Conservation (phyloP, 2,113 vertebrate species). For the Zosterops pallidus region DNA sequence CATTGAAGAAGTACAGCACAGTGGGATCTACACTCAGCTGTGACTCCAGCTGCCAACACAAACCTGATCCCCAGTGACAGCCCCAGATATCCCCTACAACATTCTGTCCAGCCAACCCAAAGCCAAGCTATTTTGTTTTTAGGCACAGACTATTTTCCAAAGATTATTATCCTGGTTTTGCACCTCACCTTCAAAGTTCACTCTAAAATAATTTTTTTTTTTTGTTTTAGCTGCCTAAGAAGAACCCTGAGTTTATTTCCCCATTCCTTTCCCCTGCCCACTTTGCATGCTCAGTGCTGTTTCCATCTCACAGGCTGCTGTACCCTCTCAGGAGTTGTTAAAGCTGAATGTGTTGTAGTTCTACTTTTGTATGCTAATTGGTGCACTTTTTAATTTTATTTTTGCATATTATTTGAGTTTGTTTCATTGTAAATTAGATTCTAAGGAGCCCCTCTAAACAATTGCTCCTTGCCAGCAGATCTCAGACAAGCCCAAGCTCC, state of each 20-base stretch:
- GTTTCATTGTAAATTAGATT: conserved; percentile 65
- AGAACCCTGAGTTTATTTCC: background rate
- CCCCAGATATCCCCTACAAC: background rate
- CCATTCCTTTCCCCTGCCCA: background rate
- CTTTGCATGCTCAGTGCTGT: background rate
- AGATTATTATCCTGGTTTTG: background rate
- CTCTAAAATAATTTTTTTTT: background rate
- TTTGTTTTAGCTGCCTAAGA: background rate
- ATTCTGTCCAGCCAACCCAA: background rate
- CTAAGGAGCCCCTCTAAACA: conserved; percentile 57
- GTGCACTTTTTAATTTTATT: conserved; percentile 67
- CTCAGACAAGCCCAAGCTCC: conserved; percentile 22
- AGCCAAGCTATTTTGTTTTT: background rate
- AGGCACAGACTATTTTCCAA: background rate
- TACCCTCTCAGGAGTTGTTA: conserved; percentile 57
- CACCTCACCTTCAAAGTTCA: background rate
- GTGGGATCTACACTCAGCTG: background rate
- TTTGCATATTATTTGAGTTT: conserved; percentile 70
- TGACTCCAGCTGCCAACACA: background rate
- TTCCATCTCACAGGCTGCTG: conserved; percentile 1
- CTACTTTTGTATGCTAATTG: conserved; percentile 72
- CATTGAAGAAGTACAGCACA: background rate
- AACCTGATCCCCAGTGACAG: background rate
- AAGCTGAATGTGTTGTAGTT: conserved; percentile 18
- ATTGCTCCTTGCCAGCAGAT: conserved; percentile 27